phyloP scores from a whole-genome alignment of 2,113 vertebrate genomes.

The Seriola dumerili region DNA sequence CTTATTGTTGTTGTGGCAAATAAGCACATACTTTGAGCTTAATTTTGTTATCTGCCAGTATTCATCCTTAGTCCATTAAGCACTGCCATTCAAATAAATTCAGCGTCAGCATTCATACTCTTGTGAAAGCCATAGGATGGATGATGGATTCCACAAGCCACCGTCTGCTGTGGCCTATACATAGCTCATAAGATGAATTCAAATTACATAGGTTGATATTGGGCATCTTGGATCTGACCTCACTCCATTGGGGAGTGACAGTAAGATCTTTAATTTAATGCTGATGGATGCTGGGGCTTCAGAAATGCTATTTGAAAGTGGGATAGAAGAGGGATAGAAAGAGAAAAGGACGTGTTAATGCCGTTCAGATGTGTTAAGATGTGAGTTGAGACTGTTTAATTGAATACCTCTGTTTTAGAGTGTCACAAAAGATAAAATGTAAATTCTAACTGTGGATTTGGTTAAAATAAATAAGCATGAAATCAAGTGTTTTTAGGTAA shows the following conservation, averaged over 20 bases:
- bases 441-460: neutral
- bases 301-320: neutral
- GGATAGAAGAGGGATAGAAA: too few species aligned
- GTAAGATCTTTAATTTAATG: too few species aligned
- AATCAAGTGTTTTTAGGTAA: too few species aligned
- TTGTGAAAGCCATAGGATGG: neutral
- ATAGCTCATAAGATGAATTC: neutral
- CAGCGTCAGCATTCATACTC: neutral
- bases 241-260: neutral
- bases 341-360: too few species aligned
- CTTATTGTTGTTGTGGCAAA: neutral
- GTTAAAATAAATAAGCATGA: neutral
- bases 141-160: neutral
- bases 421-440: neutral
- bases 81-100: too few species aligned
- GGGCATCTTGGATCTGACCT: neutral
- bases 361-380: too few species aligned
- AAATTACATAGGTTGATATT: neutral
- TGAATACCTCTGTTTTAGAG: neutral
- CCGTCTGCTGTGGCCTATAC: neutral
- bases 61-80: neutral
- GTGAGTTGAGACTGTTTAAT: too few species aligned
- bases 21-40: neutral
- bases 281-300: neutral
- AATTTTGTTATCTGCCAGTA: neutral